These are phyloP conservation scores for Bostrychus sinensis DNA, from an alignment of 2,113 vertebrate genomes.

Conservation along the genomic window DNA sequence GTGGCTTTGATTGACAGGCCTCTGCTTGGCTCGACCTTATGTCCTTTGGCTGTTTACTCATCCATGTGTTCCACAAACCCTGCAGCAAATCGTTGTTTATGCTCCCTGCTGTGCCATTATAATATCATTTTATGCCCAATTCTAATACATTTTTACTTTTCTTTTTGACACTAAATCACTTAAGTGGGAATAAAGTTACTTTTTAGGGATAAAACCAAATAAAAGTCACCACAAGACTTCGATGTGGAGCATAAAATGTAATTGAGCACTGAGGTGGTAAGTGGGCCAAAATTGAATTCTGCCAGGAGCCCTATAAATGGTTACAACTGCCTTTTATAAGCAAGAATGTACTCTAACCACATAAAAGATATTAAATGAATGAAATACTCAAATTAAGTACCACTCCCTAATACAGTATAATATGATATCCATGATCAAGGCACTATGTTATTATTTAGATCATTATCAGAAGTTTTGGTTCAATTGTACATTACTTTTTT, in stretches of 20 bases:
- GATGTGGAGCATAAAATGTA: conserved; percentile 4
- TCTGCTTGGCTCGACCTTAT: not conserved
- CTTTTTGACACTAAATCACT: not conserved
- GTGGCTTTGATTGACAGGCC: not conserved
- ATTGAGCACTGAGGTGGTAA: conserved; percentile 10
- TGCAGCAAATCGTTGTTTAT: not conserved
- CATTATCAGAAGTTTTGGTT: not conserved
- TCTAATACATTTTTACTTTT: not conserved
- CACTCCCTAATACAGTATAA: not conserved
- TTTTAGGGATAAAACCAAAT: conserved; percentile 1
- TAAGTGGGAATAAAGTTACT: not conserved
- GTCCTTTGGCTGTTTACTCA: not conserved
- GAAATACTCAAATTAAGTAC: not conserved
- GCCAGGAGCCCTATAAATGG: not conserved
- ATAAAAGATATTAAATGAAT: not conserved
- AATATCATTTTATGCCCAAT: not conserved
- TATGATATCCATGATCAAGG: not conserved
- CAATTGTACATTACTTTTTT: not conserved
- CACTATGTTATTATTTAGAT: not conserved
- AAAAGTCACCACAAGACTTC: not conserved
- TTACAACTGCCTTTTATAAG: not conserved
- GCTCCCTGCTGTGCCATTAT: not conserved
- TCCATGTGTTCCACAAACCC: not conserved
- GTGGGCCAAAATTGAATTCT: conserved; percentile 3
- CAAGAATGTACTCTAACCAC: conserved; percentile 2